Percentiles rank a stretch among this genome's conserved stretches.
Evolutionary conservation across 2,888 invertebrate species (phyloP).

Genomic region (Ornithoptera priamus): DNA sequence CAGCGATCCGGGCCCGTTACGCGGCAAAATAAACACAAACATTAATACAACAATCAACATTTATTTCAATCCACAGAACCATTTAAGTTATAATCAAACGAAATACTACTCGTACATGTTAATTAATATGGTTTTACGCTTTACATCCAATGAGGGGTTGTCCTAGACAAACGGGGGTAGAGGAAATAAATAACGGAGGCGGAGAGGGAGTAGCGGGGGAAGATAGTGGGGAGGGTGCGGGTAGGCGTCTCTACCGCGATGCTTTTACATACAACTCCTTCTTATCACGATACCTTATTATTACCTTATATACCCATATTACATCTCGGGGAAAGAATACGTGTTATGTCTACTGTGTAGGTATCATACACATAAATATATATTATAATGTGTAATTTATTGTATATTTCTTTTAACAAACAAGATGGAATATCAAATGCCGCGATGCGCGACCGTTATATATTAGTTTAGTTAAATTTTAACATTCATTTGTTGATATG

Average conservation of each 20-base stretch:
- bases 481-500: conserved; percentile 69
- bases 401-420: conserved; percentile 69
- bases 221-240: conserved; percentile 18
- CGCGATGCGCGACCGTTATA: conserved; percentile 52
- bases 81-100: conserved; percentile 74
- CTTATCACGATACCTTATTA: conserved; percentile 37
- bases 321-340: conserved; percentile 52
- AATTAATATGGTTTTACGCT: conserved; percentile 71
- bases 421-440: conserved; percentile 71
- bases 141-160: conserved; percentile 41
- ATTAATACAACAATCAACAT: conserved; percentile 76
- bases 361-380: conserved; percentile 50
- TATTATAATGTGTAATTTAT: conserved; percentile 51
- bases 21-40: conserved; percentile 58
- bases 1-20: conserved; percentile 27
- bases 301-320: conserved; percentile 57
- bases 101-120: conserved; percentile 70
- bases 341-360: conserved; percentile 44
- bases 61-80: conserved; percentile 79
- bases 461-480: conserved; percentile 52
- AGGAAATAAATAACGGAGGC: conserved; percentile 39
- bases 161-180: conserved; percentile 74
- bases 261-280: conserved; percentile 31
- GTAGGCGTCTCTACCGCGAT: conserved; percentile 28
- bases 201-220: conserved; percentile 45